A percentile compares a stretch with the other conserved stretches of the same genome.
These are phyloP conservation scores for Geococcyx californianus DNA, from an alignment of 2,113 vertebrate genomes.

Conservation along the genomic window DNA sequence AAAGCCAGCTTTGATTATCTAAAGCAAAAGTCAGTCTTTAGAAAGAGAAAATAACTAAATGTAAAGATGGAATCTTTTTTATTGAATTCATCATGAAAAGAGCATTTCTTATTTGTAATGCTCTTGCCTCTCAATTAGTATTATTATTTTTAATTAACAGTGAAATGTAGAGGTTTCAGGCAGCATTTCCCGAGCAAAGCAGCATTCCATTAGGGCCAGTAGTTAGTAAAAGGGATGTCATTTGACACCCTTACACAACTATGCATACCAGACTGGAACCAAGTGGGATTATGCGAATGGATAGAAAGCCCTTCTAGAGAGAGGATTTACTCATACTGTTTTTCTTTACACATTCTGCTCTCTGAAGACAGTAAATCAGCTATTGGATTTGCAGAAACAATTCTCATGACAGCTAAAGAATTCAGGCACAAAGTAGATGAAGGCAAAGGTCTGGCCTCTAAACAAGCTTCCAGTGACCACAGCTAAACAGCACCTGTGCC, in stretches of 20 bases:
- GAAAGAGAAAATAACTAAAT: slow-evolving; percentile 45
- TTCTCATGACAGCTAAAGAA: not conserved
- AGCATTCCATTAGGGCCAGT: slow-evolving; percentile 44
- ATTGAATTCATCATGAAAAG: slow-evolving; percentile 60
- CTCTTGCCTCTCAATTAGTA: not conserved
- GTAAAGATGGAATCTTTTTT: slow-evolving; percentile 40
- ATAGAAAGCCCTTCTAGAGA: slow-evolving; percentile 31
- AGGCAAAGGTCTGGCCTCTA: not conserved
- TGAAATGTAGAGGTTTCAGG: slow-evolving; percentile 21
- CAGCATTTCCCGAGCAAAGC: slow-evolving; percentile 58
- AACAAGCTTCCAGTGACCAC: fast-evolving
- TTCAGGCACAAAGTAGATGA: not conserved
- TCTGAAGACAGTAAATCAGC: slow-evolving; percentile 31
- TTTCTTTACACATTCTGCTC: slow-evolving; percentile 40
- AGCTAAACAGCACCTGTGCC: not conserved
- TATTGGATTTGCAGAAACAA: slow-evolving; percentile 21
- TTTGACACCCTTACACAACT: slow-evolving; percentile 40
- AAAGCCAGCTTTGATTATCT: slow-evolving; percentile 67
- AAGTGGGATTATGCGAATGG: slow-evolving; percentile 14
- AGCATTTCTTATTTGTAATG: slow-evolving; percentile 1
- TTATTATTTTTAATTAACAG: not conserved
- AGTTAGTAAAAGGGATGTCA: slow-evolving; percentile 60
- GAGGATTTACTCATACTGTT: slow-evolving; percentile 25
- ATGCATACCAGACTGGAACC: slow-evolving; percentile 29
- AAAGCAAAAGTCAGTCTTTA: slow-evolving; percentile 34